Percentiles rank a stretch among this genome's conserved stretches.
Evolutionary conservation across 1,140 invertebrate species (phyloP).

Genomic region (Drosophila fuyamai): DNA sequence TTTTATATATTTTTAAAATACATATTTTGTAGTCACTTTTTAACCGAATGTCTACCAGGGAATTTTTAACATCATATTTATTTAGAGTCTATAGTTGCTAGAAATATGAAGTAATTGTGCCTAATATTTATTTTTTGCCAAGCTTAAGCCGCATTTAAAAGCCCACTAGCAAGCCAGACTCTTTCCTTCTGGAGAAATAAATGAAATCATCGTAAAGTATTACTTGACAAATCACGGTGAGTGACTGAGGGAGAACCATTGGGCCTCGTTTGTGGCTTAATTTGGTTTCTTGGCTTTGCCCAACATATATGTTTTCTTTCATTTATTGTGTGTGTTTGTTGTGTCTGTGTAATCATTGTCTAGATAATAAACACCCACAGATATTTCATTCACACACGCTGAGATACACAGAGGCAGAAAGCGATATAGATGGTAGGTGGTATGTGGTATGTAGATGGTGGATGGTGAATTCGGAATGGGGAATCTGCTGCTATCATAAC

Average conservation of each 20-base stretch:
- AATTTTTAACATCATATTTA: too few relatives aligned
- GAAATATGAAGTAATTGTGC: too few relatives aligned
- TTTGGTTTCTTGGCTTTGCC: conserved; percentile 11
- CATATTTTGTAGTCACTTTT: too few relatives aligned
- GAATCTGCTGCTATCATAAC: conserved; percentile 8
- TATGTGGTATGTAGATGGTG: background rate
- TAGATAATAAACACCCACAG: conserved; percentile 58
- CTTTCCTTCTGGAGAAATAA: background rate
- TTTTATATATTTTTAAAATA: too few relatives aligned
- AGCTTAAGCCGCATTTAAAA: too few relatives aligned
- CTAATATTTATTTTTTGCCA: too few relatives aligned
- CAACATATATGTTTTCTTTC: background rate
- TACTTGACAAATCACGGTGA: conserved; percentile 12
- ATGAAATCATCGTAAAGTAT: background rate
- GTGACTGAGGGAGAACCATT: conserved; percentile 4
- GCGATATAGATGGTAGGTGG: conserved; percentile 1
- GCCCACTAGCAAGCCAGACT: too few relatives aligned
- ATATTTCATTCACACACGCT: conserved; percentile 39
- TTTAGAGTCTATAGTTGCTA: too few relatives aligned
- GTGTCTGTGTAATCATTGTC: conserved; percentile 42
- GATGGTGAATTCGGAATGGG: conserved; percentile 2
- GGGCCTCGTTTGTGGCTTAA: conserved; percentile 18
- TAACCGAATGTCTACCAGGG: too few relatives aligned
- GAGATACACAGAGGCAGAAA: conserved; percentile 18
- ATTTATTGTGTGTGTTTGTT: background rate